These are phyloP conservation scores for Drosophila ercepeae DNA, from an alignment of 1,140 invertebrate genomes.

Conservation along the genomic window DNA sequence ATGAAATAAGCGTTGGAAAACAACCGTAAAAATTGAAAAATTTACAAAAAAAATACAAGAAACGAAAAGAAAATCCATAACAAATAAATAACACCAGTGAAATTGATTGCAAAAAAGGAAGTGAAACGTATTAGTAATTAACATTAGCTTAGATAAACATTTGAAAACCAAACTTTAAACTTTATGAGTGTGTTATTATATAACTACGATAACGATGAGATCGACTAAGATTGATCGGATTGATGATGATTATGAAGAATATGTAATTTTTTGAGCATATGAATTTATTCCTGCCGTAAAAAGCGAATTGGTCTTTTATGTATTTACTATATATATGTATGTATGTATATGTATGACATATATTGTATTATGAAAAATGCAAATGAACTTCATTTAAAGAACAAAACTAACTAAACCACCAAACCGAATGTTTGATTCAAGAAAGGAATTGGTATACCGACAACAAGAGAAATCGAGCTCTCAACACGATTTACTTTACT, in stretches of 20 bases:
- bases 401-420: conserved; percentile 66
- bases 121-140: conserved; percentile 67
- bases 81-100: conserved; percentile 45
- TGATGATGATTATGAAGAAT: conserved; percentile 46
- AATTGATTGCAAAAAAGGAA: conserved; percentile 43
- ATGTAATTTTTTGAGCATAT: conserved; percentile 71
- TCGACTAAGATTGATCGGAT: conserved; percentile 34
- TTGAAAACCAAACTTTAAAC: conserved; percentile 44
- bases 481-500: conserved; percentile 72
- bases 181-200: conserved; percentile 67
- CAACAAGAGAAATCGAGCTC: conserved; percentile 43
- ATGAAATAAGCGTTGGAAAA: conserved; percentile 34
- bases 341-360: conserved; percentile 36
- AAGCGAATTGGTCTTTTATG: conserved; percentile 72
- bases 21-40: conserved; percentile 15
- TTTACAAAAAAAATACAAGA: conserved; percentile 12
- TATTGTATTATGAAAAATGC: conserved; percentile 35
- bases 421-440: conserved; percentile 57
- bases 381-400: conserved; percentile 58
- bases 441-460: conserved; percentile 65
- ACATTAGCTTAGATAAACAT: conserved; percentile 68
- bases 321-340: conserved; percentile 52
- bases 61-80: not conserved
- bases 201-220: conserved; percentile 28
- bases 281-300: conserved; percentile 80